Evolutionary conservation across 2,113 vertebrate genomes (phyloP).

Genomic region (Pelusios castaneus): DNA sequence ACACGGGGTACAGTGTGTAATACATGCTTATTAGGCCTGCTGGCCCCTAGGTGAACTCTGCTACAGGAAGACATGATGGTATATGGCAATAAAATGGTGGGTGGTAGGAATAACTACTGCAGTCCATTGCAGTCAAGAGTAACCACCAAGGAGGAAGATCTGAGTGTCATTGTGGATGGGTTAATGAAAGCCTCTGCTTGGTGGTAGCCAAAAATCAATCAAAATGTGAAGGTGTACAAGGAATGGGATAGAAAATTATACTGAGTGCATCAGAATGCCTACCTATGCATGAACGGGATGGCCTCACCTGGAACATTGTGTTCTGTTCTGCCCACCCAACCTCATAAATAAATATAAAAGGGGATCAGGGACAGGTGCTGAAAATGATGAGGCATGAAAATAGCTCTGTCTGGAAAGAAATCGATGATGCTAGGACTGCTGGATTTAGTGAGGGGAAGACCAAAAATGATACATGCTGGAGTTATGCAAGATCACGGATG

Average conservation of each 20-base stretch:
- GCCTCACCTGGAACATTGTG: neutral
- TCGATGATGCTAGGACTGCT: neutral
- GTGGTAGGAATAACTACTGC: neutral
- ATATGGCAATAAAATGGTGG: neutral
- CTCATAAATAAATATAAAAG: neutral
- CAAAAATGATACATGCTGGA: neutral
- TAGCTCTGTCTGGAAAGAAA: neutral
- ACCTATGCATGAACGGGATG: neutral
- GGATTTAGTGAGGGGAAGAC: neutral
- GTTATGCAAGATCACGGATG: neutral
- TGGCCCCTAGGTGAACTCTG: neutral
- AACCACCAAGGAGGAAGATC: neutral
- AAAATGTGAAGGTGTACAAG: neutral
- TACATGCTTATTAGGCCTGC: neutral
- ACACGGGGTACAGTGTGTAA: too few relatives aligned
- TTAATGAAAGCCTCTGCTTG: neutral
- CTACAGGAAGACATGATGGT: neutral
- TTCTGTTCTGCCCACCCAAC: neutral
- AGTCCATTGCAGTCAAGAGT: neutral
- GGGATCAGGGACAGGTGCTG: neutral
- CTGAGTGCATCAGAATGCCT: neutral
- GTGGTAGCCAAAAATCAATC: neutral
- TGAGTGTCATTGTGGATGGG: neutral
- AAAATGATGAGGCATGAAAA: neutral
- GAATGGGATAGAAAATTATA: neutral